Base-by-base conservation (phyloP, 2,113 vertebrate genomes). In the Rhynchomys soricoides region DNA sequence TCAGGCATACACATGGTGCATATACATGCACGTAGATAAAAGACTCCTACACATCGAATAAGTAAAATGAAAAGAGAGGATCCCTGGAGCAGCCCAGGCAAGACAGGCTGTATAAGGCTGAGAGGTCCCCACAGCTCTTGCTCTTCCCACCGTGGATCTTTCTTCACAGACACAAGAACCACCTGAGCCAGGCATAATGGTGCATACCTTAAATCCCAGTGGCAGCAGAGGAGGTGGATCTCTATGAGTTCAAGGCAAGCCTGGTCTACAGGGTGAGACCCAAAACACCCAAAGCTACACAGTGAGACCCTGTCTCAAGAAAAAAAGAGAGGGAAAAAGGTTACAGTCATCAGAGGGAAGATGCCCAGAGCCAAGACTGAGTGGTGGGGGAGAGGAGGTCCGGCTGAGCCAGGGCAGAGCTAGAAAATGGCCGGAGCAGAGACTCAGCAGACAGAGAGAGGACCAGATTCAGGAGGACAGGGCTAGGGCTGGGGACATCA, bases 11-110 rank as follows among this genome's bases (percentile, higher is more conserved):
- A 78, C 26, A 45, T 21, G 4, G 75, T 55, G 4, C 17, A 52
- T 48, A 37, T 22, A 37, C 31, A 40, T 59, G 79, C 12, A 40
- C 26, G 24, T 29, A 83, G 79, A n/a, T 22, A 83, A 82, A 82
- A 40, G 21, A 82, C 11, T 82, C 52, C 26, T 29, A 19, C 16
- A 37, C 5, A 7, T 2, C 55, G 4, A 40, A 73, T 31, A 78
- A 78, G 31, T 21, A 52, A 37, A 79, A 21, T 24, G 40, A 59
- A 24, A 82, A 59, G 13, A 7, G 31, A 71, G 90, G n/a, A 40
- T n/a, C 48, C 50, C 55, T 24, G 0, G 0, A 0, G n/a, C 4
- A 1, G 48, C 24, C 83, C 13, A 9, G 59, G 52, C 0, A 11
- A 43, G 16, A 55, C 3, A 43, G n/a, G 64, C 57, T 37, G 40